Evolutionary conservation across 1,140 invertebrate species (phyloP), one percentile per base, ranked within the genome.

Genomic region (Achroia grisella): DNA sequence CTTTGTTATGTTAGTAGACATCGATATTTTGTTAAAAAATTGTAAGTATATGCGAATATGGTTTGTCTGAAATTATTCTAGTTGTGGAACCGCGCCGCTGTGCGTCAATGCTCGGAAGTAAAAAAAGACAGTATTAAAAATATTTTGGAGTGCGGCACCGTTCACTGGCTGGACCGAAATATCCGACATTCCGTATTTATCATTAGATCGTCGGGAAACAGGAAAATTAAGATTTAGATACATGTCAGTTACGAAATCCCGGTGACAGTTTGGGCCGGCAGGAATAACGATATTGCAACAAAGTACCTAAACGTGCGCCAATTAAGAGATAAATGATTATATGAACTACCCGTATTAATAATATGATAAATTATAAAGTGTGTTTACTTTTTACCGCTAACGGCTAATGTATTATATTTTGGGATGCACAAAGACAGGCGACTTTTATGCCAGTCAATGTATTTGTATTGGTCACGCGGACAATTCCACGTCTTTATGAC

Each of bases 1-100:
- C 68, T 55, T 64, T 77, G 77, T 77, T 81, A 75, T 62, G 75
- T 81, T 83, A 83, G 79, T 83, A 80, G 70, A 80, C 77, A 83
- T 79, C 74, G 76, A 80, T 65, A 63, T 63, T 72, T 62, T 37
- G 62, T 67, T 79, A 70, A 64, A 56, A 61, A 56, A 63, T 67
- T 63, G 63, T 65, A 62, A 64, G 64, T 65, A 64, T 59, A 41
- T 51, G 44, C n/a, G n/a, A n/a, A n/a, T 57, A 59, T 45, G 37
- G 42, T 41, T 42, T 44, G 44, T 44, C 60, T 49, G 58, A 62
- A 49, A 48, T 54, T 37, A 23, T 35, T 62, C 59, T 63, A 62
- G 63, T 67, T 69, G 53, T 56, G 52, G 44, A 49, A 48, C 69
- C 61, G 65, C 73, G 65, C 73, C 65, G 71, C 65, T 75, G 71